These are phyloP conservation scores for Holcopasites calliopsidis DNA, from an alignment of 1,140 invertebrate genomes.

Conservation along the genomic window DNA sequence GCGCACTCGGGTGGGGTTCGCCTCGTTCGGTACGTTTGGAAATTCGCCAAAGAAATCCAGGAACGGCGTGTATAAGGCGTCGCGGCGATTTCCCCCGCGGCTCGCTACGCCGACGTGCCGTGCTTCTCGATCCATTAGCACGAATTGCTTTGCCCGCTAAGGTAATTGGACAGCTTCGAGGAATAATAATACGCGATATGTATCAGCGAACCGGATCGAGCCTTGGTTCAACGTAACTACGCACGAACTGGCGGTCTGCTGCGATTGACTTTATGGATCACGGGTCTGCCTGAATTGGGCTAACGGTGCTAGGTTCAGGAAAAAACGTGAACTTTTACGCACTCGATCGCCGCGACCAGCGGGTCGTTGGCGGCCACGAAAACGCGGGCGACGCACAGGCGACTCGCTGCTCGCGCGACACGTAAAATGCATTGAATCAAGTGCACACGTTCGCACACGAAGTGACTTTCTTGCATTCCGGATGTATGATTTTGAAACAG, in stretches of 20 bases:
- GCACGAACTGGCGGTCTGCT: background rate
- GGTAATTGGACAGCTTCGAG: conserved; percentile 64
- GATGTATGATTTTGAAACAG: too few relatives aligned
- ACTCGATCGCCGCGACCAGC: too few relatives aligned
- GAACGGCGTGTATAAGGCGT: conserved; percentile 52
- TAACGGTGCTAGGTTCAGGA: too few relatives aligned
- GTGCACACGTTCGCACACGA: too few relatives aligned
- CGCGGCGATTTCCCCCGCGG: conserved; percentile 61
- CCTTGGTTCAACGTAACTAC: conserved; percentile 9
- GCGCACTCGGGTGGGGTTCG: conserved; percentile 39
- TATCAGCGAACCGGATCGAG: conserved; percentile 37
- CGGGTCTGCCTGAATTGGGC: background rate
- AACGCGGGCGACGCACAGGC: too few relatives aligned
- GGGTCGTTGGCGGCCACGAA: too few relatives aligned
- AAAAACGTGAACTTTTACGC: too few relatives aligned
- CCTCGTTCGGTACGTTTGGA: conserved; percentile 69
- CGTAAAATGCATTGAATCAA: too few relatives aligned
- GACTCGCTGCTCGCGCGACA: too few relatives aligned
- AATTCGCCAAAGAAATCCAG: conserved; percentile 73
- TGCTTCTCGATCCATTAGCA: conserved; percentile 64
- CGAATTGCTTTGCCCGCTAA: conserved; percentile 57
- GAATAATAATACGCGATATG: conserved; percentile 64
- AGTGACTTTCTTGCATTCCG: too few relatives aligned
- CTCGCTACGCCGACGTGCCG: conserved; percentile 48
- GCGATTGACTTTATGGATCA: conserved; percentile 28